Base-by-base conservation (phyloP, 2,113 vertebrate genomes). In the Polyodon spathula region DNA sequence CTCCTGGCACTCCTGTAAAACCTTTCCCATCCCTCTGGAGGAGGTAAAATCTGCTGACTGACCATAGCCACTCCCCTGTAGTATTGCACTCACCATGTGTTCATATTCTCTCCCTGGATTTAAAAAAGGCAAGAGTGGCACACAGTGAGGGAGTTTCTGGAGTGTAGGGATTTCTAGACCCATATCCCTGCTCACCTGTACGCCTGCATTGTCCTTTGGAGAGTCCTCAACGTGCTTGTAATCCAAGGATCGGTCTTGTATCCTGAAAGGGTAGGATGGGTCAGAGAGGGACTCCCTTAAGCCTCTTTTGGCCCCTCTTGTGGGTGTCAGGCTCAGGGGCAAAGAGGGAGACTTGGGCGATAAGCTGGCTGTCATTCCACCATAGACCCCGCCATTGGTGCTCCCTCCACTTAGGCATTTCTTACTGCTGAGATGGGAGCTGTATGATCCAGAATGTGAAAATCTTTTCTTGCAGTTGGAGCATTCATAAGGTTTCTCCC, bases 391-490 rank as follows among this genome's bases (percentile, higher is more conserved):
- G 63, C 80, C 80, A 56, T 81, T 83, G 58, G 73, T 70, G 27
- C 66, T 77, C 43, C 76, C 79, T 1, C 71, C 70, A 37, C 67
- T 74, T 16, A 86, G 78, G 59, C 88, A 90, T 76, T 90, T 90
- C 68, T 85, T 89, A 69, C 86, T 90, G 81, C 88, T 90, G 50
- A 89, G 72, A 66, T 90, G 88, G 4, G 88, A 90, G 66, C 88
- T 90, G 77, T 89, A 90, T 37, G 88, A 90, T 7, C 88, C 88
- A 0, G 88, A 90, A 65, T 90, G 88, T 39, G 88, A 89, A 70
- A 90, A 90, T 3, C 88, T 81, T 44, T 88, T 88, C 76, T 86
- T 89, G 76, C 88, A 90, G 73, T 87, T 88, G 63, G 83, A 71
- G 61, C 88, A 90, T 64, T 90, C 84, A 2, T 90, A 89, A 0